Percentiles rank a stretch among this genome's conserved stretches.
Conservation (phyloP, 1,140 invertebrate species). For the Brachionus rubens region DNA sequence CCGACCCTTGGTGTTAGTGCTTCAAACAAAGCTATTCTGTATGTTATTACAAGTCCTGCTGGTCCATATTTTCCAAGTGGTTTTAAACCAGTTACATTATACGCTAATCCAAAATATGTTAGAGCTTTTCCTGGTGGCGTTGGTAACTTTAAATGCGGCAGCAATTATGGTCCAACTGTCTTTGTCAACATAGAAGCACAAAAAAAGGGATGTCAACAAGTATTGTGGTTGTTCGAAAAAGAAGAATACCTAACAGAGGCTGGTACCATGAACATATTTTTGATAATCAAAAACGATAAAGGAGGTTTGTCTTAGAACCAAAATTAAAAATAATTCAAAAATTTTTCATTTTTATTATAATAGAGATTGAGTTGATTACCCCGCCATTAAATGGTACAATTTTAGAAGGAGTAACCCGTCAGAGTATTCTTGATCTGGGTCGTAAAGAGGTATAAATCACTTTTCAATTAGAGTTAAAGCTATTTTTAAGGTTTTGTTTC, state of each 20-base stretch:
- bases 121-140: constrained; percentile 93
- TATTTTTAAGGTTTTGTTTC: constrained; percentile 71
- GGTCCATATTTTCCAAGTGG: constrained; percentile 79
- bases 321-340: too few relatives aligned
- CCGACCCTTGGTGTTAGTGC: constrained; percentile 81
- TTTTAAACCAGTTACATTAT: constrained; percentile 72
- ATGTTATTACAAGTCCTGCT: constrained; percentile 84
- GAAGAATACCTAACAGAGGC: constrained; percentile 93
- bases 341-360: constrained; percentile 54
- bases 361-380: constrained; percentile 86
- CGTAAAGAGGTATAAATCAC: constrained; percentile 68
- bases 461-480: background rate
- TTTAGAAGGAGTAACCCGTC: constrained; percentile 84
- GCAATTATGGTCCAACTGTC: constrained; percentile 67
- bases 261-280: constrained; percentile 97
- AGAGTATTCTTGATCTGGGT: constrained; percentile 77
- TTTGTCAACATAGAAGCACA: constrained; percentile 69
- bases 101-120: constrained; percentile 75
- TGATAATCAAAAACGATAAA: constrained; percentile 78
- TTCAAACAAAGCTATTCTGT: constrained; percentile 80
- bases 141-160: constrained; percentile 87
- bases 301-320: too few relatives aligned
- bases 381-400: constrained; percentile 78
- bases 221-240: constrained; percentile 91
- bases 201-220: constrained; percentile 81